phyloP scores from a whole-genome alignment of 2,888 invertebrate species.

The Spisula solida region DNA sequence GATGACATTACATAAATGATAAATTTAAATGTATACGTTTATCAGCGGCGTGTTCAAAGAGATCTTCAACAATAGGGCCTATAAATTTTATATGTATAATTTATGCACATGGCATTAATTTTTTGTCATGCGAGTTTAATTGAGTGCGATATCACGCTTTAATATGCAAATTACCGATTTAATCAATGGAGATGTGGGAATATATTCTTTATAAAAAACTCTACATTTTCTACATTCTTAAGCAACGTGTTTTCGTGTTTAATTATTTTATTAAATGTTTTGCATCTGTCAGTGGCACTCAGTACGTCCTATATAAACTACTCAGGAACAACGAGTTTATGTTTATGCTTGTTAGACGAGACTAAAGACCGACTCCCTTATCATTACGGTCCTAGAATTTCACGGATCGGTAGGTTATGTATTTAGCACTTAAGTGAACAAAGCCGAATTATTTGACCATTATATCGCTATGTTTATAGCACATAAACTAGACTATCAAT shows the following conservation, averaged over 20 bases:
- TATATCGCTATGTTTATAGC: neutral
- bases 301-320: neutral
- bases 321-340: neutral
- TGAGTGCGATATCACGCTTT: slow-evolving; percentile 7
- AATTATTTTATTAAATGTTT: neutral
- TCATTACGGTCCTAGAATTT: neutral
- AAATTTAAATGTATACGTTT: neutral
- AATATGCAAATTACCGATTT: slow-evolving; percentile 18
- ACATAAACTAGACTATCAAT: neutral
- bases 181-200: slow-evolving; percentile 24
- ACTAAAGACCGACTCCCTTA: neutral
- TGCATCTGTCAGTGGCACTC: neutral
- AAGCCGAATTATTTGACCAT: neutral
- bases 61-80: neutral
- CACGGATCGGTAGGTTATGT: neutral
- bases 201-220: neutral
- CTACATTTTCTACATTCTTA: slow-evolving; percentile 16
- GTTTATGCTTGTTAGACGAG: neutral
- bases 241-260: neutral
- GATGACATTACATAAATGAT: neutral
- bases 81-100: neutral
- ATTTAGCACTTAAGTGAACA: neutral
- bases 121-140: neutral
- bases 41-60: slow-evolving; percentile 13
- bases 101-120: neutral